Conservation (phyloP, 2,888 invertebrate genomes). For the Rhagonycha lutea region DNA sequence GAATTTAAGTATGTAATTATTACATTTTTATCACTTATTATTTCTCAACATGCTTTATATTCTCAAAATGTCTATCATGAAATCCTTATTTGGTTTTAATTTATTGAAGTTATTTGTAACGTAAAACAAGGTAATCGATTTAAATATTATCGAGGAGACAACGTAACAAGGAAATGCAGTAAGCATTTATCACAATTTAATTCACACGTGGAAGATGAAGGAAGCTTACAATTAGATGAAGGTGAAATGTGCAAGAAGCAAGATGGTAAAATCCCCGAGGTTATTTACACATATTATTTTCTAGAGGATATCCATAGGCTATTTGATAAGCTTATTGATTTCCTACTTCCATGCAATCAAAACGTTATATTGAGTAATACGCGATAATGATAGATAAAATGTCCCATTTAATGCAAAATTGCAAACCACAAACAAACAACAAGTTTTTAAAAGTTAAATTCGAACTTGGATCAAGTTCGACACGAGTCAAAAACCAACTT, state of each 20-base stretch:
- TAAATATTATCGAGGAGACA: conserved; percentile 18
- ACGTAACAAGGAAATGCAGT: conserved; percentile 31
- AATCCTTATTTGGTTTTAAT: background rate
- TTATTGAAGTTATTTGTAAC: background rate
- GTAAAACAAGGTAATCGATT: conserved; percentile 8
- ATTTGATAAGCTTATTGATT: conserved; percentile 15
- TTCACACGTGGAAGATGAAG: conserved; percentile 24
- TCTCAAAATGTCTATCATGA: background rate
- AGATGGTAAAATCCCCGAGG: conserved; percentile 23
- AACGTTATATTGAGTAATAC: conserved; percentile 9
- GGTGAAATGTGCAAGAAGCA: conserved; percentile 25
- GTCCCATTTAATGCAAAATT: conserved; percentile 5
- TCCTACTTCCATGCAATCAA: conserved; percentile 16
- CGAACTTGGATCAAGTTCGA: background rate
- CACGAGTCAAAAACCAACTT: background rate
- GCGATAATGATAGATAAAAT: conserved; percentile 5
- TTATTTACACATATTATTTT: conserved; percentile 22
- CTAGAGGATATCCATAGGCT: conserved; percentile 12
- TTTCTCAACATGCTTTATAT: background rate
- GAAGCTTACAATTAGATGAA: conserved; percentile 27
- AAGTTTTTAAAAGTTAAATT: background rate
- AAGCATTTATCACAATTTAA: conserved; percentile 15
- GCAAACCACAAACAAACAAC: conserved; percentile 11
- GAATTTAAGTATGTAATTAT: too few species aligned
- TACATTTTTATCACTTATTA: too few species aligned